Evolutionary conservation across 2,113 vertebrate genomes (phyloP), one percentile per base, ranked within the genome.

Genomic region (Oncorhynchus gorbuscha): DNA sequence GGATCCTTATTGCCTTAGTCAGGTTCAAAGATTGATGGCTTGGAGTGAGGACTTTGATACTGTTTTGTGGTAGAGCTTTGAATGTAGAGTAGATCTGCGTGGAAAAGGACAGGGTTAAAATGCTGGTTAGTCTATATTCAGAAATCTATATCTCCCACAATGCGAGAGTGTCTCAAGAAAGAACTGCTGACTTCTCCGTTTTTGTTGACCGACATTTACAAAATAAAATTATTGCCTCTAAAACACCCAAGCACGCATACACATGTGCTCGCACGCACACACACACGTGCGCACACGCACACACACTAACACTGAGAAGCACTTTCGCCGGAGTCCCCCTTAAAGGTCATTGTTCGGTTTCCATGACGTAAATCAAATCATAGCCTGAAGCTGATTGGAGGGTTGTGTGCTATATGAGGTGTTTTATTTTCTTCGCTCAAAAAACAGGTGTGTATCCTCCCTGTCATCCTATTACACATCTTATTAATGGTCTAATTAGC

Each of bases 101-200:
- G 3, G 4, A 14, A 55, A 18, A 16, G 13, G 51, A 16, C 16
- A 55, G 16, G 51, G 51, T 18, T 55, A 55, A 55, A 16, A 18
- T 55, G 51, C 12, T 5, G 51, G 5, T 55, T 16, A 18, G 16
- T 18, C 16, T 55, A 55, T 5, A 4, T 18, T 55, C 12, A 55
- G 16, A 55, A 32, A 67, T 13, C 18, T 26, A 67, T 67, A 45
- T 67, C 12, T 67, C 65, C 65, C 65, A 67, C 65, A 67, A 67
- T 28, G 65, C 26, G 16, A 67, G 26, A 30, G n/a, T 30, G 8
- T 26, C 26, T 67, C 24, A 67, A 30, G 65, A 28, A 20, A 7
- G 61, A 26, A 26, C 65, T 26, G 65, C 65, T 67, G 65, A 67
- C 65, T 67, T 1, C 26, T 45, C 26, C 5, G 22, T 12, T 67